Percentiles rank a stretch among this genome's conserved stretches.
phyloP scores from a whole-genome alignment of 2,888 invertebrate genomes.

The Bunonema sp. region DNA sequence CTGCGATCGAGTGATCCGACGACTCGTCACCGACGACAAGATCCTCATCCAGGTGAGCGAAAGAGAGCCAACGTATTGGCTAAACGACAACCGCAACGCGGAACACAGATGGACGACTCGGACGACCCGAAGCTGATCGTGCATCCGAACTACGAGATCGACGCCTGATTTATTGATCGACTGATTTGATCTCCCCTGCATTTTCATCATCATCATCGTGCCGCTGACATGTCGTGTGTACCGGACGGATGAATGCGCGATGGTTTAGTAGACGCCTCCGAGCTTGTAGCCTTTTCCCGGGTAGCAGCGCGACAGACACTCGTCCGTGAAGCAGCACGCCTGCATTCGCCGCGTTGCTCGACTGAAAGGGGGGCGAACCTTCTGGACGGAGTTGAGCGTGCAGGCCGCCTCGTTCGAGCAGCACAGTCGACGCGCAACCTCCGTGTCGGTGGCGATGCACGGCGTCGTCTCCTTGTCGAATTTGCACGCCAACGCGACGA shows the following conservation, averaged over 20 bases:
- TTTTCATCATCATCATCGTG: no score
- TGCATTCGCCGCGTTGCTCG: background rate
- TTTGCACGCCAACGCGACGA: constrained; percentile 16
- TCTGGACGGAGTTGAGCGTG: background rate
- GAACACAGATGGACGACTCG: constrained; percentile 50
- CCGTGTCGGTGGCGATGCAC: constrained; percentile 8
- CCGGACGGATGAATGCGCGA: no score
- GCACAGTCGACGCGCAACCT: no score
- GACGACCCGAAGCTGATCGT: constrained; percentile 76
- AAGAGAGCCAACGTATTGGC: constrained; percentile 35
- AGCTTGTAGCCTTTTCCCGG: constrained; percentile 28
- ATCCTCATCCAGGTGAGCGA: constrained; percentile 12
- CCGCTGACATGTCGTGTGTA: no score
- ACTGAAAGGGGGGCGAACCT: background rate
- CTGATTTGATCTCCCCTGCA: no score
- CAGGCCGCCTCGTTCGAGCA: background rate
- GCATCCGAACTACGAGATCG: constrained; percentile 83
- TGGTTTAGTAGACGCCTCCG: constrained; percentile 24
- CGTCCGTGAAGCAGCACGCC: constrained; percentile 31
- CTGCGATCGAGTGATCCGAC: constrained; percentile 80
- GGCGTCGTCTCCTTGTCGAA: constrained; percentile 13
- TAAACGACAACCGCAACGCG: background rate
- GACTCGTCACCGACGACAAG: constrained; percentile 56
- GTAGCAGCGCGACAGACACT: constrained; percentile 29
- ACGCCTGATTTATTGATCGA: no score